A percentile compares a stretch with the other conserved stretches of the same genome.
These are phyloP conservation scores for Cryptosula pallasiana DNA, from an alignment of 2,888 invertebrate species.

Conservation along the genomic window DNA sequence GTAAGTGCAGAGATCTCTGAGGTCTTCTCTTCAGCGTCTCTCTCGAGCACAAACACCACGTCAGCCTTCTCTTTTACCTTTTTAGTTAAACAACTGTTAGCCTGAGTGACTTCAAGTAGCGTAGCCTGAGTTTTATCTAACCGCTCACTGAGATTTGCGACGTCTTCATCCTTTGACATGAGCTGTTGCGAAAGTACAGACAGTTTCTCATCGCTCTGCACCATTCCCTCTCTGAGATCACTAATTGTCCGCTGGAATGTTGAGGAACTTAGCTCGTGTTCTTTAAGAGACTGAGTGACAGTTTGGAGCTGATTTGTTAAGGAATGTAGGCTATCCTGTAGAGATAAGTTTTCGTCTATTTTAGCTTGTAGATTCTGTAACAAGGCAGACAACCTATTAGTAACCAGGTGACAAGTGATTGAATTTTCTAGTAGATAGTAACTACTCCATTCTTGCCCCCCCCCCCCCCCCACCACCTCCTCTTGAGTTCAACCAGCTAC, in stretches of 20 bases:
- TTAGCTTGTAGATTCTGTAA: no score
- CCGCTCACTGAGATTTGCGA: neutral
- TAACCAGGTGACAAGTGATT: no score
- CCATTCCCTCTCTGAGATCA: neutral
- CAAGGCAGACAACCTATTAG: no score
- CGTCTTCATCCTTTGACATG: neutral
- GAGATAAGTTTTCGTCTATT: neutral
- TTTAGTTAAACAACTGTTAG: neutral
- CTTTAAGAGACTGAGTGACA: neutral
- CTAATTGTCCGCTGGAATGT: neutral
- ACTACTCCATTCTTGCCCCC: no score
- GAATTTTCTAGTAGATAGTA: no score
- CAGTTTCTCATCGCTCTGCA: neutral
- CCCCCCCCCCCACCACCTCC: no score
- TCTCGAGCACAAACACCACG: no score
- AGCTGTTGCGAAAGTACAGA: neutral
- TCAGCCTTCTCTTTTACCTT: no score
- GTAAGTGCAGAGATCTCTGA: no score
- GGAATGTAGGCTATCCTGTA: neutral
- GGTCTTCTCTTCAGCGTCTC: no score
- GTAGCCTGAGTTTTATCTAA: neutral
- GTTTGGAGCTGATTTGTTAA: neutral
- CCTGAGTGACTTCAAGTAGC: neutral
- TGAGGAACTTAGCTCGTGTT: neutral
- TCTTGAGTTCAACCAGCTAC: no score